phyloP scores from a whole-genome alignment of 2,797 vertebrate genomes.

The Sebastes trivittatus region DNA sequence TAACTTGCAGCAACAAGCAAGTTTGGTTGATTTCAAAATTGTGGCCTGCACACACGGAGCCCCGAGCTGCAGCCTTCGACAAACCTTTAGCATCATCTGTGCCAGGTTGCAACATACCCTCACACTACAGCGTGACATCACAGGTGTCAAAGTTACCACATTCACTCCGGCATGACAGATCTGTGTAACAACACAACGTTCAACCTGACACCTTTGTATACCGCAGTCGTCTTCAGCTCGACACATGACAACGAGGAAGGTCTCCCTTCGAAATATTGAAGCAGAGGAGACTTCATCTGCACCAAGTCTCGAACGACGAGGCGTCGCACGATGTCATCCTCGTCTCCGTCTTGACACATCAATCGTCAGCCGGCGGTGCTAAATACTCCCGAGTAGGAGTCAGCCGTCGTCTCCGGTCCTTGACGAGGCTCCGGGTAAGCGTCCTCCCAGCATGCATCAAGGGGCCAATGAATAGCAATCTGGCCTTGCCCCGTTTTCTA shows the following conservation, averaged over 20 bases:
- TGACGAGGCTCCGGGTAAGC: slow-evolving; percentile 27
- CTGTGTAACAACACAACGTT: not conserved
- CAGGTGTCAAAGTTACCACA: not conserved
- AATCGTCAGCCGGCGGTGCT: not conserved
- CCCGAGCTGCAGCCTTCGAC: not conserved
- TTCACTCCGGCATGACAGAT: not conserved
- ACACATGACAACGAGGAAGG: not conserved
- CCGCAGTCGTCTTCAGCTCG: not conserved
- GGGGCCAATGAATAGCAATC: slow-evolving; percentile 60
- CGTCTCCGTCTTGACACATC: slow-evolving; percentile 8
- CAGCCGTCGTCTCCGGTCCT: slow-evolving; percentile 20
- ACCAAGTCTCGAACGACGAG: not conserved
- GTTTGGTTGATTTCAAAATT: not conserved
- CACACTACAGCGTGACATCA: not conserved
- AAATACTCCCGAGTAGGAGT: slow-evolving; percentile 9
- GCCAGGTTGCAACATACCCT: not conserved
- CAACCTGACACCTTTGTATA: not conserved
- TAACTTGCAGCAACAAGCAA: no score
- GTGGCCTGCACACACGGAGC: no score
- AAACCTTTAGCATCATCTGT: not conserved
- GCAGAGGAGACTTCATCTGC: not conserved
- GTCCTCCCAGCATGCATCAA: slow-evolving; percentile 52
- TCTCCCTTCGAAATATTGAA: not conserved
- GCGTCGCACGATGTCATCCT: not conserved
- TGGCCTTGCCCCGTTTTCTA: slow-evolving; percentile 60